Conservation (phyloP, 1,140 invertebrate species). For the Hyles vespertilio region DNA sequence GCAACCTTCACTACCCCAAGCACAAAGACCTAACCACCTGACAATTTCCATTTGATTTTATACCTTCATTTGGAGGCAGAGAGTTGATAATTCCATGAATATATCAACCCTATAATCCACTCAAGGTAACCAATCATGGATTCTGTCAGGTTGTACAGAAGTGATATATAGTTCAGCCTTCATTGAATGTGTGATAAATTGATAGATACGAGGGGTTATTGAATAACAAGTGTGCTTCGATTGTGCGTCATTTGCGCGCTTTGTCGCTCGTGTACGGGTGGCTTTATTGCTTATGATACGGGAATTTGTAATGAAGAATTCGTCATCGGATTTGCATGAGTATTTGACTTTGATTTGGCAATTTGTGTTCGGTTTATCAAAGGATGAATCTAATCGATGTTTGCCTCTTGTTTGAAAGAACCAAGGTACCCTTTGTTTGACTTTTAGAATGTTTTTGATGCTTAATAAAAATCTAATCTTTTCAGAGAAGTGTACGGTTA, state of each 20-base stretch:
- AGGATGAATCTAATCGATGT: too few relatives aligned
- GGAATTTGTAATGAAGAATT: not conserved
- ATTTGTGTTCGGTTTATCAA: not conserved
- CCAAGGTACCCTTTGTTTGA: too few relatives aligned
- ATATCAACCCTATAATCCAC: constrained; percentile 15
- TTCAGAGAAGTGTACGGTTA: too few relatives aligned
- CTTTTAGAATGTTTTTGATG: too few relatives aligned
- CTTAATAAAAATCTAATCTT: too few relatives aligned
- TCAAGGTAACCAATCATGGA: constrained; percentile 17
- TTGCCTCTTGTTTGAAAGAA: too few relatives aligned
- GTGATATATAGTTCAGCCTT: constrained; percentile 72
- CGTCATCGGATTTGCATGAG: not conserved
- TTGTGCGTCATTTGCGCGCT: constrained; percentile 57
- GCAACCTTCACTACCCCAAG: constrained; percentile 28
- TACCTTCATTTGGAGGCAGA: constrained; percentile 7
- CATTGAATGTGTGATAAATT: constrained; percentile 73
- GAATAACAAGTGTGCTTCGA: constrained; percentile 69
- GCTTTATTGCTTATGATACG: constrained; percentile 14
- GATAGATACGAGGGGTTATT: constrained; percentile 66
- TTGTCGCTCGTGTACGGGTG: constrained; percentile 30
- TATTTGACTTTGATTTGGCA: not conserved
- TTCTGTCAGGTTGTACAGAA: constrained; percentile 40
- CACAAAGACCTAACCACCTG: constrained; percentile 28
- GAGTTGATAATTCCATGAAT: constrained; percentile 7
- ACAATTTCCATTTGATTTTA: constrained; percentile 6